Base-by-base conservation (phyloP, 2,797 vertebrate species). In the Buphagus erythrorhynchus region DNA sequence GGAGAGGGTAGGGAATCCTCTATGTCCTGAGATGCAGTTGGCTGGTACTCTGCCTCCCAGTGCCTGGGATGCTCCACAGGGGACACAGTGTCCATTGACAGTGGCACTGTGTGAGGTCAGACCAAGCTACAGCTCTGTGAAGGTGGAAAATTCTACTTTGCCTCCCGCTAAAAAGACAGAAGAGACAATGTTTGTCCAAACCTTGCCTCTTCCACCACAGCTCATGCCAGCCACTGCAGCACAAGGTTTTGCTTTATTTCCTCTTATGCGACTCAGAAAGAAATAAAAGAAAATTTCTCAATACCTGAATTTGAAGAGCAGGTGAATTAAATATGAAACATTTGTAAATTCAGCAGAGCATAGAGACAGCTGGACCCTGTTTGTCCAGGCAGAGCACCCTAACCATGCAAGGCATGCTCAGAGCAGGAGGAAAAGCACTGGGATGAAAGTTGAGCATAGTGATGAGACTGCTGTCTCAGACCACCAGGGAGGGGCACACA, bases 241-340 rank as follows among this genome's bases (percentile, higher is more conserved):
- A 28, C 22, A 54, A 45, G 18, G 6, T 54, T 62, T 54, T 28
- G 12, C n/a, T 71, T 62, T 38, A 72, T 45, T 71, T 62, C 8
- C 4, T 45, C 18, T 62, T 54, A n/a, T 1, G 5, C 0, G 1
- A 46, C 57, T 54, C 40, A 54, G 40, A 33, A 62, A 46, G 33
- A 82, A 82, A 62, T 22, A 18, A 38, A 61, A 69, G 13, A 35
- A 59, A 45, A 38, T 22, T n/a, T 46, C 33, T 38, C n/a, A 19
- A 3, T 24, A 38, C 18, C 18, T 28, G 33, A 54, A n/a, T n/a
- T n/a, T n/a, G 33, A 38, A 36, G 40, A 62, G 18, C 12, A 45
- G 33, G 10, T 45, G 33, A 38, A 46, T 45, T n/a, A 46, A 72
- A 62, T 22, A 71, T 1, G 12, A 72, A 9, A 22, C 67, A 55